A percentile compares a stretch with the other conserved stretches of the same genome.
phyloP scores from a whole-genome alignment of 1,140 invertebrate species.

The Anastatus disparis region DNA sequence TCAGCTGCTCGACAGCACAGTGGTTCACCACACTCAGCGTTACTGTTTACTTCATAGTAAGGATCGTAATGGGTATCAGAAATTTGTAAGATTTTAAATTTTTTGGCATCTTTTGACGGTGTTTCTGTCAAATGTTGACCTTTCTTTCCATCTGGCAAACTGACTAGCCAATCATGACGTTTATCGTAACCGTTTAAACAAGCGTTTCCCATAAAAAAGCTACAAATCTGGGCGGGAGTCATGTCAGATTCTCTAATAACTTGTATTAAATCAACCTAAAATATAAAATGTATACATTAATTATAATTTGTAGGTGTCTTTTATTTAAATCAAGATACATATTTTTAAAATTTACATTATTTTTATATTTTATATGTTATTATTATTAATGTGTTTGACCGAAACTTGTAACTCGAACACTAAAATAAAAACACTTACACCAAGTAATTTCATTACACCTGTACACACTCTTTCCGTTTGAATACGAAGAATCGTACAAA shows the following conservation, averaged over 20 bases:
- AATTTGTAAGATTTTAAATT: slow-evolving; percentile 91
- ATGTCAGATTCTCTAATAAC: slow-evolving; percentile 80
- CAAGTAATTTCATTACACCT: slow-evolving; percentile 85
- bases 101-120: slow-evolving; percentile 79
- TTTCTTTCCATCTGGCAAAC: slow-evolving; percentile 86
- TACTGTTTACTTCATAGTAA: slow-evolving; percentile 88
- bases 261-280: slow-evolving; percentile 83
- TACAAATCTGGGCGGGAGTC: slow-evolving; percentile 88
- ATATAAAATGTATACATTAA: too few species aligned
- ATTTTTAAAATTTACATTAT: too few species aligned
- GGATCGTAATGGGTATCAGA: slow-evolving; percentile 95
- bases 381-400: too few species aligned
- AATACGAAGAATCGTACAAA: slow-evolving; percentile 85
- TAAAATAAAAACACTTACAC: slow-evolving; percentile 67
- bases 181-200: slow-evolving; percentile 88
- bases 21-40: slow-evolving; percentile 90
- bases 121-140: slow-evolving; percentile 73
- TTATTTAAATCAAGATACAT: too few species aligned
- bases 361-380: too few species aligned
- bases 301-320: too few species aligned
- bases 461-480: slow-evolving; percentile 86
- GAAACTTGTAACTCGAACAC: too few species aligned
- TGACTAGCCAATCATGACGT: slow-evolving; percentile 88
- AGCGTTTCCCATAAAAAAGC: slow-evolving; percentile 88
- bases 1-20: slow-evolving; percentile 86